These are phyloP conservation scores for Drosophila incognita DNA, from an alignment of 2,888 invertebrate genomes.

Conservation along the genomic window DNA sequence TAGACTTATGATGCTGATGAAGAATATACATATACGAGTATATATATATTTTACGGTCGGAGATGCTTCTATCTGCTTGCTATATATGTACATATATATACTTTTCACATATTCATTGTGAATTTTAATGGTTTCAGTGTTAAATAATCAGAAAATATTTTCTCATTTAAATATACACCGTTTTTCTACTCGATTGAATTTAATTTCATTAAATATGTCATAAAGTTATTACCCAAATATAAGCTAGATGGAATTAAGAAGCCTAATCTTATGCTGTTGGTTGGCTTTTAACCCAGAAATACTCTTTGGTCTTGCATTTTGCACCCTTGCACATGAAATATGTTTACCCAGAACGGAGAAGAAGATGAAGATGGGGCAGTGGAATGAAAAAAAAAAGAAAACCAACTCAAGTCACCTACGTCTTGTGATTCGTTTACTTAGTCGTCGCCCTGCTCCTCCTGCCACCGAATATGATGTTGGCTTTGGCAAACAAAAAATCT, in stretches of 20 bases:
- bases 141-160: not conserved
- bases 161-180: not conserved
- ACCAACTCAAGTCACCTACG: constrained; percentile 49
- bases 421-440: constrained; percentile 19
- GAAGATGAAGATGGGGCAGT: not conserved
- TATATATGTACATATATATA: not conserved
- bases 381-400: constrained; percentile 8
- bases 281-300: constrained; percentile 44
- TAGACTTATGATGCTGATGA: not conserved
- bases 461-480: constrained; percentile 58
- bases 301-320: constrained; percentile 52
- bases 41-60: not conserved
- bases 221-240: constrained; percentile 20
- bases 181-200: constrained; percentile 4
- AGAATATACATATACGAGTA: no score
- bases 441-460: not conserved
- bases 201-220: constrained; percentile 1
- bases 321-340: constrained; percentile 62
- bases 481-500: constrained; percentile 79
- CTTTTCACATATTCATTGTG: not conserved
- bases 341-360: constrained; percentile 51
- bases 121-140: not conserved
- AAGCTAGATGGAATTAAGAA: constrained; percentile 24
- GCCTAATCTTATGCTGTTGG: constrained; percentile 13
- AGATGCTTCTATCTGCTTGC: not conserved